Evolutionary conservation across 2,113 vertebrate species (phyloP), one percentile per base, ranked within the genome.

Genomic region (Typhlomys cinereus): DNA sequence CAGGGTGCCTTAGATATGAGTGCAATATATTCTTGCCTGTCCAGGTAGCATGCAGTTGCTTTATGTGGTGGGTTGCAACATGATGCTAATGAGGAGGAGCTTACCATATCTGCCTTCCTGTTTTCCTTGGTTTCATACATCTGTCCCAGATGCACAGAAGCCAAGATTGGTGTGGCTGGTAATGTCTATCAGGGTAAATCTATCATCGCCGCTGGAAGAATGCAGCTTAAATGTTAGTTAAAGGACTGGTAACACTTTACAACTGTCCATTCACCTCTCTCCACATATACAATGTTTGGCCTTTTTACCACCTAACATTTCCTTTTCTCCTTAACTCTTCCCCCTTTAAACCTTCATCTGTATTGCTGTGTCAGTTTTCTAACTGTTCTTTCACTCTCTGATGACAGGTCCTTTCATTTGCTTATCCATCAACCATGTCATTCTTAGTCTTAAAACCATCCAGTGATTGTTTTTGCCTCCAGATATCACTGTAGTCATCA

Each of bases 341-440:
- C 25, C 39, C 71, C 48, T 86, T 89, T 36, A 92, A 17, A 7
- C 25, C 34, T 93, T 83, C 54, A 18, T 84, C 79, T 84, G 71
- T 61, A 86, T 75, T 80, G 67, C 64, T 90, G 18, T 44, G 18
- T 92, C 41, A 57, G 83, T 94, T 95, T 89, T 81, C 21, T 85
- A 52, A 69, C 57, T 85, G 8, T 83, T 57, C 48, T 70, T 84
- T 81, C 80, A 70, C 90, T 94, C 83, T 91, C 83, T 36, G 79
- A 7, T 84, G 71, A 46, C 61, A 6, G 62, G 39, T 11, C 48
- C 48, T 70, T 91, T 71, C 5, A 89, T 41, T 41, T 39, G 39
- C n/a, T 59, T 87, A 54, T 73, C 75, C 61, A 15, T 83, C 83
- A 75, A 44, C 27, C 17, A 1, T 89, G n/a, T 82, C 41, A 64